These are phyloP conservation scores for Pammene fasciana DNA, from an alignment of 2,888 invertebrate species.

Conservation along the genomic window DNA sequence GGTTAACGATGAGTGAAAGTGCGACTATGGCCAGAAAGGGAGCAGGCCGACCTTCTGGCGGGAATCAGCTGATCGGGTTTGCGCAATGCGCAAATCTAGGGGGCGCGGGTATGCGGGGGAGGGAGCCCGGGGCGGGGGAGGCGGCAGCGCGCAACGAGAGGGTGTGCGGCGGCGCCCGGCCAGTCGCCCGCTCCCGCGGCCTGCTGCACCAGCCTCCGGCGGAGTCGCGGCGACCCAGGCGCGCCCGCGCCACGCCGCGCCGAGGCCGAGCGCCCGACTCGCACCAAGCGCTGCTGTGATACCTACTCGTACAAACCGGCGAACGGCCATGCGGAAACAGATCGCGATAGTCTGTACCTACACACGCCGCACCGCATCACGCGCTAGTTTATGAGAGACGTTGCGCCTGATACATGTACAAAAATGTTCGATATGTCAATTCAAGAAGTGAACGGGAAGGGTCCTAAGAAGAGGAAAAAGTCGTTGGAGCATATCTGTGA, in stretches of 20 bases:
- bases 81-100: conserved; percentile 82
- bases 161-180: conserved; percentile 65
- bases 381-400: conserved; percentile 69
- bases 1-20: conserved; percentile 57
- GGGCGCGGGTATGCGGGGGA: conserved; percentile 55
- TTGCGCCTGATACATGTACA: conserved; percentile 66
- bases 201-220: conserved; percentile 48
- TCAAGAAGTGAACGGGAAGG: conserved; percentile 80
- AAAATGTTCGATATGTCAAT: conserved; percentile 79
- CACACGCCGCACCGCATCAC: conserved; percentile 53
- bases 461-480: conserved; percentile 80
- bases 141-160: conserved; percentile 52
- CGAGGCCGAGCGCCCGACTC: conserved; percentile 48
- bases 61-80: conserved; percentile 82
- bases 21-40: conserved; percentile 53
- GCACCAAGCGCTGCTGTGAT: conserved; percentile 61
- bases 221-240: conserved; percentile 53
- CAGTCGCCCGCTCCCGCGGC: conserved; percentile 59
- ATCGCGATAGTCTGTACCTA: conserved; percentile 45
- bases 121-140: conserved; percentile 45
- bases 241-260: conserved; percentile 49
- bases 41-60: conserved; percentile 74
- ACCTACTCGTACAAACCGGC: conserved; percentile 54
- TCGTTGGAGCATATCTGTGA: conserved; percentile 76
- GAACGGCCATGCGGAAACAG: conserved; percentile 61